Evolutionary conservation across 2,888 invertebrate species (phyloP), one percentile per base, ranked within the genome.

Genomic region (Lycophotia porphyrea): DNA sequence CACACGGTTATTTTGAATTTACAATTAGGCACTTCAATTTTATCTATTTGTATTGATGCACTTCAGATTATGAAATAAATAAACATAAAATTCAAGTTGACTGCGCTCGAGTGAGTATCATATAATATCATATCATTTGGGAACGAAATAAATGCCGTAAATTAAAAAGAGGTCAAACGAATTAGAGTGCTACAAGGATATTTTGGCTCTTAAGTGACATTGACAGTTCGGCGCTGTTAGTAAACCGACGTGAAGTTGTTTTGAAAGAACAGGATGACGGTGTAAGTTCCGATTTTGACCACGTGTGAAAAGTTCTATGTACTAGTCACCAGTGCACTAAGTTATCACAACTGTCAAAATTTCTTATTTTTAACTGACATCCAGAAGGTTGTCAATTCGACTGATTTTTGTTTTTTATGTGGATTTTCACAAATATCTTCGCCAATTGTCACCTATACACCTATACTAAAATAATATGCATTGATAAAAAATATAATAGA

Each of bases 41-140:
- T 2, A 21, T 47, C 24, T 24, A 24, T 24, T 8, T 47, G 44
- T 44, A 44, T 47, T 15, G 0, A 34, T 4, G 34, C 1, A 58
- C 27, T 27, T 36, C n/a, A 34, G 31, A 49, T 61, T 36, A n/a
- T 9, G 0, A 55, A 77, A 24, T 44, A 24, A 42, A 70, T 18
- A n/a, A 65, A 47, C n/a, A 63, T 9, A 11, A 15, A 52, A 13
- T 1, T 24, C 24, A 11, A 73, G 74, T 47, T 74, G 5, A 74
- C 31, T 74, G 58, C 5, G n/a, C 74, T 21, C 8, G 21, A 18
- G 13, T 2, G 24, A 36, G 36, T 7, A 21, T 27, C 36, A 69
- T 15, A n/a, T 5, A 24, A 34, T 24, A 34, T 34, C n/a, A n/a
- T 24, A 31, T 44, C 15, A 31, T 66, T 66, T 52, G 1, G 11